A percentile compares a stretch with the other conserved stretches of the same genome.
These are phyloP conservation scores for Todiramphus chloris DNA, from an alignment of 2,113 vertebrate genomes.

Conservation along the genomic window DNA sequence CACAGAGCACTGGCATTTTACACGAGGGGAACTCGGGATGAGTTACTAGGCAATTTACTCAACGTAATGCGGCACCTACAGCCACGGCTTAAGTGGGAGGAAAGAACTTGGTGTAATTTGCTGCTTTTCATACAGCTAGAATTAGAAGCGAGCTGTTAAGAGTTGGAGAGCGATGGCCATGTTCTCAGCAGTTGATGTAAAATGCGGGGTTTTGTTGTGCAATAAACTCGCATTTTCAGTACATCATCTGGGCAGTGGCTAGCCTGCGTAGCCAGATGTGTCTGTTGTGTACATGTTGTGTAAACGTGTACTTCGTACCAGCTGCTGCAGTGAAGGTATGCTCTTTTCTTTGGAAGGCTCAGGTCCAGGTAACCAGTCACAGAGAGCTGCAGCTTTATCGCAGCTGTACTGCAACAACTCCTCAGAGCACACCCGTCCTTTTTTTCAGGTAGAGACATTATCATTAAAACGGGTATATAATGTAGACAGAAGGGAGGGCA, in stretches of 20 bases:
- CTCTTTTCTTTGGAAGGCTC: neutral
- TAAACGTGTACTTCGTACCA: neutral
- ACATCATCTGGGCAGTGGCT: neutral
- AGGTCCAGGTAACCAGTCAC: neutral
- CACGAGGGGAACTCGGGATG: neutral
- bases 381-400: neutral
- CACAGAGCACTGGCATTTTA: fast-evolving
- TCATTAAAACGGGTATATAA: neutral
- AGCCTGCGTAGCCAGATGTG: neutral
- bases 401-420: neutral
- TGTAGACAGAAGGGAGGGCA: neutral
- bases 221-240: neutral
- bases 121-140: neutral
- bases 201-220: neutral
- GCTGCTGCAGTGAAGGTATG: neutral
- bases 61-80: neutral
- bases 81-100: neutral
- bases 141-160: neutral
- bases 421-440: neutral
- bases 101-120: neutral
- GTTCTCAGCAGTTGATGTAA: neutral
- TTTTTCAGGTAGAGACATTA: fast-evolving
- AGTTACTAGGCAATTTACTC: neutral
- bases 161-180: fast-evolving
- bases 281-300: neutral